Evolutionary conservation across 1,140 invertebrate genomes (phyloP).

Genomic region (Drosophila novamexicana): DNA sequence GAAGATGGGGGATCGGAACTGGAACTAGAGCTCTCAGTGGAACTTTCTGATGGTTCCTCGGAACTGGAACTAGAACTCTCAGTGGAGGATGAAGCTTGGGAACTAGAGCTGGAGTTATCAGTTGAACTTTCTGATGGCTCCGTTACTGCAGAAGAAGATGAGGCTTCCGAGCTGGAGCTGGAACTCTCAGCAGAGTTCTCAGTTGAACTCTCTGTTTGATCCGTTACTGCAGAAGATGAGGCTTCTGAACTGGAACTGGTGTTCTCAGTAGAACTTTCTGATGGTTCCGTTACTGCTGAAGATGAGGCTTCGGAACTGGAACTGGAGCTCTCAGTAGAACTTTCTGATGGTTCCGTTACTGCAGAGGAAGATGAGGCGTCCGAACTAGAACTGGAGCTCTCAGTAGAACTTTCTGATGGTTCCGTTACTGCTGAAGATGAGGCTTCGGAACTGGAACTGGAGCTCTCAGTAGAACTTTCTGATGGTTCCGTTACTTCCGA

Average conservation of each 20-base stretch:
- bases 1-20: constrained; percentile 17
- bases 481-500: background rate
- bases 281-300: background rate
- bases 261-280: background rate
- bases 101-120: background rate
- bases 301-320: background rate
- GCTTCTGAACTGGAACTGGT: background rate
- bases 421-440: background rate
- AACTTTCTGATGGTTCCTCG: background rate
- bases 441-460: constrained; percentile 3
- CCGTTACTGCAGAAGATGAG: background rate
- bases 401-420: background rate
- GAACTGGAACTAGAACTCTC: too few relatives aligned
- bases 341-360: background rate
- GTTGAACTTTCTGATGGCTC: constrained; percentile 2
- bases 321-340: background rate
- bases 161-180: too few relatives aligned
- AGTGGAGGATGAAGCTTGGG: background rate
- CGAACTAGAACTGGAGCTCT: background rate
- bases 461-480: constrained; percentile 1
- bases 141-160: too few relatives aligned
- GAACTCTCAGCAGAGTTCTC: background rate
- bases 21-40: background rate
- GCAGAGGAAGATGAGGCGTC: background rate
- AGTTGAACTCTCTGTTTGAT: background rate